Evolutionary conservation across 2,797 vertebrate genomes (phyloP), one percentile per base, ranked within the genome.

Genomic region (Lepus townsendii): DNA sequence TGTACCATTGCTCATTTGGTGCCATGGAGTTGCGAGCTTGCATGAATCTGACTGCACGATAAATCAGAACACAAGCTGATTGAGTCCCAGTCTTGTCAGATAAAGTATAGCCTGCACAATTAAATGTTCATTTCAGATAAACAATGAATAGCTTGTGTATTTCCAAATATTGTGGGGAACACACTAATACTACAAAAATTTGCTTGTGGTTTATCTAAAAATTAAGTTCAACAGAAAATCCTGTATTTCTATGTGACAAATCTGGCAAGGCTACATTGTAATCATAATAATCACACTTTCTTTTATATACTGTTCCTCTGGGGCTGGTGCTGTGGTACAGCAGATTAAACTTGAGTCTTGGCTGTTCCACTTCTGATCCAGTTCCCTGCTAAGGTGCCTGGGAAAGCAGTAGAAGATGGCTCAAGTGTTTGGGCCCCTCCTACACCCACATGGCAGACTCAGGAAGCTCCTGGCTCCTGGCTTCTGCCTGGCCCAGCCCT

Each of bases 121-220:
- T 83, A 86, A 83, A 83, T 73, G 69, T 86, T 42, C 85, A 47
- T 78, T 92, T 73, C 66, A 82, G 52, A 72, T 90, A 63, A 84
- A 77, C 11, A 78, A 60, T 35, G 71, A 77, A 72, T 83, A 72
- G 57, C 66, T 86, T 71, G 76, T 72, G 6, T 78, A 83, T 27
- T 69, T 50, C 24, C 76, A 95, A 95, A 83, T 82, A 54, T 32
- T 80, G 5, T 16, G 76, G 22, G 2, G 11, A 54, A 72, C 38
- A 63, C 76, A 35, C 4, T 77, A 82, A 57, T 62, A 60, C 6
- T 82, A 57, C 63, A 77, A 72, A 57, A 76, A n/a, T 47, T 12
- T 75, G 54, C 57, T 80, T 86, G 20, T 76, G 76, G 7, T 76
- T 91, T 95, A 78, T 57, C 84, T 87, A 66, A 88, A 94, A 88